Conservation (phyloP, 1,140 invertebrate genomes). For the Xylocopa sonorina region DNA sequence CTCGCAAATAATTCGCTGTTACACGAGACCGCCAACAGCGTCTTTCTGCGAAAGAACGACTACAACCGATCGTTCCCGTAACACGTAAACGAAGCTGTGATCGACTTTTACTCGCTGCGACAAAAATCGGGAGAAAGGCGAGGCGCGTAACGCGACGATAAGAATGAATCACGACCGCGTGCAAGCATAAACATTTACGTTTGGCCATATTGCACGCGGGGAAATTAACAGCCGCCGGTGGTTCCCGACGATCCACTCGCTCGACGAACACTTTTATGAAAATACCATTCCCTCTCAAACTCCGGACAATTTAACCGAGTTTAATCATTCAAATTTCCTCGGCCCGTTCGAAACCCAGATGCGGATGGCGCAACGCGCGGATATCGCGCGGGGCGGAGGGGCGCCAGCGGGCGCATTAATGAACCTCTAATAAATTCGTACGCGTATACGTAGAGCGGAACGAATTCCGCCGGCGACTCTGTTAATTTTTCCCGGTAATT, state of each 20-base stretch:
- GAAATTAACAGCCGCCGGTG: background rate
- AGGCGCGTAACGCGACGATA: too few relatives aligned
- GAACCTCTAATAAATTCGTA: background rate
- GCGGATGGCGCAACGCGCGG: too few relatives aligned
- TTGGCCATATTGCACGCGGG: background rate
- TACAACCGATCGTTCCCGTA: too few relatives aligned
- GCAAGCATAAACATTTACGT: background rate
- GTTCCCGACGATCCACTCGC: background rate
- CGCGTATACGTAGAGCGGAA: background rate
- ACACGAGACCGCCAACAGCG: background rate
- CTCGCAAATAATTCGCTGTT: background rate
- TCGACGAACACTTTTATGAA: background rate
- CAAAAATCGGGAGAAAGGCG: too few relatives aligned
- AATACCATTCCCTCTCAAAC: background rate
- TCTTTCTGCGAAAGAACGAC: background rate
- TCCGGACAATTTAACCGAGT: background rate
- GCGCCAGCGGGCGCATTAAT: too few relatives aligned
- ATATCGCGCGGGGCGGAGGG: too few relatives aligned
- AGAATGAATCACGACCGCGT: background rate
- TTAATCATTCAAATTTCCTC: background rate
- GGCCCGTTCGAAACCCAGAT: background rate
- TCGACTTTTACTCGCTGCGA: too few relatives aligned
- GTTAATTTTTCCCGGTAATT: background rate
- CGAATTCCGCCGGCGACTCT: background rate
- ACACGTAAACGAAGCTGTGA: too few relatives aligned